phyloP scores from a whole-genome alignment of 2,797 vertebrate genomes.

The Trachops cirrhosus region DNA sequence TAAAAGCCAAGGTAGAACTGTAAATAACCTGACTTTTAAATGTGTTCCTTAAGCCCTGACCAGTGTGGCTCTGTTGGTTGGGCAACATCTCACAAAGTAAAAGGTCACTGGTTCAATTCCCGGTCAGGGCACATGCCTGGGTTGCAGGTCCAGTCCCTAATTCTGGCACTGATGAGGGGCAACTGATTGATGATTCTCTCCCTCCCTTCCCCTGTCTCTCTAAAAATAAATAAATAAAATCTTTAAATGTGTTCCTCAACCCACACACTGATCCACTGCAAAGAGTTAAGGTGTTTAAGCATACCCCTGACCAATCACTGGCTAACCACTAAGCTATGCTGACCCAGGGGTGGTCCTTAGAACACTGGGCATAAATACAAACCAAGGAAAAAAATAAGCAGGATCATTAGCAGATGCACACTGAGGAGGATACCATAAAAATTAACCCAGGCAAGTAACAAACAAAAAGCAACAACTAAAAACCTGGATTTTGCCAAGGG shows the following conservation, averaged over 20 bases:
- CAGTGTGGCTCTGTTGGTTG: background rate
- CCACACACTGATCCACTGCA: background rate
- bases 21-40: background rate
- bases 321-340: background rate
- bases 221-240: background rate
- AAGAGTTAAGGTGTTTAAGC: background rate
- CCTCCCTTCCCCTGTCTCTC: background rate
- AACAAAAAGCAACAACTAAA: constrained; percentile 29
- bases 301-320: background rate
- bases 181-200: background rate
- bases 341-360: background rate
- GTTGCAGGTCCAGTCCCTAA: background rate
- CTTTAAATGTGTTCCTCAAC: background rate
- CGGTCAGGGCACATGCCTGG: background rate
- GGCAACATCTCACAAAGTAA: background rate
- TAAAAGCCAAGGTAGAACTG: background rate
- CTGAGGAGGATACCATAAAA: background rate
- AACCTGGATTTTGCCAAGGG: background rate
- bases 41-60: background rate
- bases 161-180: background rate
- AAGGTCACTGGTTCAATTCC: background rate
- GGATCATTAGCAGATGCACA: background rate
- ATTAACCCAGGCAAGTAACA: background rate
- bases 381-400: background rate
- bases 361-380: background rate